Conservation (phyloP, 2,797 vertebrate genomes). For the Epinephelus coioides region DNA sequence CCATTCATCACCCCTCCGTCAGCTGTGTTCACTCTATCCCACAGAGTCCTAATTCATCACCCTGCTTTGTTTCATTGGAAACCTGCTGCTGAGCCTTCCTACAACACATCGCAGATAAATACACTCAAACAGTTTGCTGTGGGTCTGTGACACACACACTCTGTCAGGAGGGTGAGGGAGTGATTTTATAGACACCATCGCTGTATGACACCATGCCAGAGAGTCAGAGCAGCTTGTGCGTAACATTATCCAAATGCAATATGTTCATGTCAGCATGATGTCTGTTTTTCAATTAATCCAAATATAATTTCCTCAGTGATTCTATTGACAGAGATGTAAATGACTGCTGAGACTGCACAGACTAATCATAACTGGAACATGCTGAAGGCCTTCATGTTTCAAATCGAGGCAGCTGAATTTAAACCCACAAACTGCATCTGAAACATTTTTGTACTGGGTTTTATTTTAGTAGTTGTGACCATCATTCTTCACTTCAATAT, state of each 20-base stretch:
- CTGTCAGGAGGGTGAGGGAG: conserved; percentile 9
- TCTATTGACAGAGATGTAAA: conserved; percentile 7
- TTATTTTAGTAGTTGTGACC: not conserved
- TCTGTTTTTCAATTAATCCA: conserved; percentile 22
- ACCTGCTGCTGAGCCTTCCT: conserved; percentile 41
- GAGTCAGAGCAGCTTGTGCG: conserved; percentile 14
- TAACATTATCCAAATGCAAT: conserved; percentile 24
- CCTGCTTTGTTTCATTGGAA: conserved; percentile 54
- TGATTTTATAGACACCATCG: not conserved
- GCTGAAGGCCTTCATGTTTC: not conserved
- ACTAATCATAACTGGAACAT: not conserved
- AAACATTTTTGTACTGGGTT: not conserved
- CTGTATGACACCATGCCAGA: conserved; percentile 8
- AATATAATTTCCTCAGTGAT: not conserved
- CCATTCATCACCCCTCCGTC: conserved; percentile 64
- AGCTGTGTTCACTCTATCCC: conserved; percentile 50
- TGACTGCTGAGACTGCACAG: conserved; percentile 7
- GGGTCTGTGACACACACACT: conserved; percentile 29
- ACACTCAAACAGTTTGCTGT: conserved; percentile 33
- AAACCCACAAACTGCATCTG: not conserved
- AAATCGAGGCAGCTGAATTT: not conserved
- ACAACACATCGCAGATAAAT: conserved; percentile 31
- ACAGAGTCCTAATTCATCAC: conserved; percentile 62
- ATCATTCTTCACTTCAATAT: not conserved
- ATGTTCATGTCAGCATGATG: conserved; percentile 5